Base-by-base conservation (phyloP, 2,888 invertebrate genomes). In the Drosophila tripunctata region DNA sequence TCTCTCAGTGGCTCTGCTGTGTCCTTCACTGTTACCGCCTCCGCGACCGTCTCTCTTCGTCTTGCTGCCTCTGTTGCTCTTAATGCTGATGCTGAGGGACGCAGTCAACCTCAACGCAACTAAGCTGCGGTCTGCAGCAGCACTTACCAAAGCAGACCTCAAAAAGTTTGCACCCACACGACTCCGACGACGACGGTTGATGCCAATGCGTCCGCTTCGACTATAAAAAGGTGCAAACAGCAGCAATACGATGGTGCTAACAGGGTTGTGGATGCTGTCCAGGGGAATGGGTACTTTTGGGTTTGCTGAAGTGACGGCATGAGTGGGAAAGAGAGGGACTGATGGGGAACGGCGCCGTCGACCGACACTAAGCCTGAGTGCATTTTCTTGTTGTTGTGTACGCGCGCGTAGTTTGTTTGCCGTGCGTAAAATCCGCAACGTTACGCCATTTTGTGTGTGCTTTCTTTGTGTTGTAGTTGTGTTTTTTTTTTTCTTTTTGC, bases 371-470 rank as follows among this genome's bases (percentile, higher is more conserved):
- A 83, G 83, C 83, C 86, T 84, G 87, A 84, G 84, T 84, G 84
- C 84, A 84, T 87, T 84, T 87, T 84, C 84, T 84, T 84, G 87
- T 84, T 81, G 81, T 84, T 84, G 79, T 83, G 83, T 83, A 86
- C 76, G 83, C 86, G 85, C 77, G 86, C 83, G 75, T 80, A 86
- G 83, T 79, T 75, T 86, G 83, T 82, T 84, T 82, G 86, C 86
- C 80, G 78, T 84, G 84, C 87, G 87, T 84, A 84, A 84, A 84
- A 84, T 84, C 83, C 83, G 83, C 78, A 86, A 83, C 83, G 81
- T 81, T 84, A 74, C 85, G 83, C 84, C 83, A 80, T 86, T 83
- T 83, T 78, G 76, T 86, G 83, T 82, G 78, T 75, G 73, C 78
- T 73, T 75, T 80, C 81, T 80, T 81, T 81, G 83, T 82, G 78